phyloP scores from a whole-genome alignment of 2,113 vertebrate species.

The Trinectes maculatus region DNA sequence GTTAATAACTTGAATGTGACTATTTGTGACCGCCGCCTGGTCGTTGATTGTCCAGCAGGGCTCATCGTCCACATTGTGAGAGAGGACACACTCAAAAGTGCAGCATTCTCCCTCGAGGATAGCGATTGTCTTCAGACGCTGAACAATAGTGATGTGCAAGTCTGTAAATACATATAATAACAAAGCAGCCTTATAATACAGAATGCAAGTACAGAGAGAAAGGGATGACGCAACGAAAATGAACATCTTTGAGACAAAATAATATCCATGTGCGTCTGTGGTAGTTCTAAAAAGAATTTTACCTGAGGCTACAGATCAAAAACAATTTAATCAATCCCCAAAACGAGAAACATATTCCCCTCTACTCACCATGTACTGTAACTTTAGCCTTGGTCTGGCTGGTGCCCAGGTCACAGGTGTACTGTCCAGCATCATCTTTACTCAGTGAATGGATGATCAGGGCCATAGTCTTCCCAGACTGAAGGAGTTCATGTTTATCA shows the following conservation, averaged over 20 bases:
- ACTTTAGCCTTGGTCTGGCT: conserved; percentile 89
- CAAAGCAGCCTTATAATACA: not conserved
- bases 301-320: too few species aligned
- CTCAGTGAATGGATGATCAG: conserved; percentile 86
- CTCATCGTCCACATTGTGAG: conserved; percentile 84
- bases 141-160: conserved; percentile 88
- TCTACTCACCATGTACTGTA: conserved; percentile 86
- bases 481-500: conserved; percentile 87
- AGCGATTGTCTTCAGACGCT: conserved; percentile 86
- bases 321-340: too few species aligned
- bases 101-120: conserved; percentile 89
- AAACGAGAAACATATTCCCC: not conserved
- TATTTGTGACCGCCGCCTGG: conserved; percentile 76
- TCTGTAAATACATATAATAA: conserved; percentile 75
- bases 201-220: not conserved
- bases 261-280: too few species aligned
- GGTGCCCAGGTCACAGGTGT: conserved; percentile 88
- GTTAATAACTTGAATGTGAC: conserved; percentile 76
- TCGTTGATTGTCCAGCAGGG: conserved; percentile 86
- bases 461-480: conserved; percentile 82
- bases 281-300: too few species aligned
- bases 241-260: not conserved
- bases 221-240: too few species aligned
- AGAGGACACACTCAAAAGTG: conserved; percentile 91
- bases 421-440: conserved; percentile 87